A percentile compares a stretch with the other conserved stretches of the same genome.
These are phyloP conservation scores for Takifugu rubripes DNA, from an alignment of 2,797 vertebrate species.

Conservation along the genomic window DNA sequence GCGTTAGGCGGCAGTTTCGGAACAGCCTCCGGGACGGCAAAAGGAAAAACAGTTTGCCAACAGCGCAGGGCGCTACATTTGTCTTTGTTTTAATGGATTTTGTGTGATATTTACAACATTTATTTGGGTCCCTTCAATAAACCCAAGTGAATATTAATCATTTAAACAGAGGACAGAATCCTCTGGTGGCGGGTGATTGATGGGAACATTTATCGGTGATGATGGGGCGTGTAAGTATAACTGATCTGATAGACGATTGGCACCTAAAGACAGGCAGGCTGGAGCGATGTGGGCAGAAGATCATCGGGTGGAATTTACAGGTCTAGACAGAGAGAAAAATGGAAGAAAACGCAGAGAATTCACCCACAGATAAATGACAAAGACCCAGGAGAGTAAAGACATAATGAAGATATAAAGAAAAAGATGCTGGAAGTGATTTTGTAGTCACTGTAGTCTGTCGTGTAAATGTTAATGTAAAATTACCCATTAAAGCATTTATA, in stretches of 20 bases:
- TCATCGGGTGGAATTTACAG: conserved; percentile 1
- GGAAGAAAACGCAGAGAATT: conserved; percentile 2
- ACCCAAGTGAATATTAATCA: not conserved
- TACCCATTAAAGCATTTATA: too few relatives aligned
- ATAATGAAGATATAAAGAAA: not conserved
- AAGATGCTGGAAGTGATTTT: not conserved
- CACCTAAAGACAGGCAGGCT: not conserved
- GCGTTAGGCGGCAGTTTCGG: conserved; percentile 49
- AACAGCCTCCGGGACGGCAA: conserved; percentile 42
- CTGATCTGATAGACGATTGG: conserved; percentile 5
- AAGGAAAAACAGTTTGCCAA: too few relatives aligned
- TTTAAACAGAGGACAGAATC: not conserved
- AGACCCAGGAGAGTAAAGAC: not conserved
- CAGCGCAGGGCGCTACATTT: too few relatives aligned
- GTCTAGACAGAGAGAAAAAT: not conserved
- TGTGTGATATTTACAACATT: not conserved
- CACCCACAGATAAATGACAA: not conserved
- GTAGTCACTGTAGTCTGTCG: too few relatives aligned
- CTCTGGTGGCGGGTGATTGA: conserved; percentile 28
- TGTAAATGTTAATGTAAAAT: too few relatives aligned
- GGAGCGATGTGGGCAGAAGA: not conserved
- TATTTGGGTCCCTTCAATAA: not conserved
- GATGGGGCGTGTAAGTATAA: not conserved
- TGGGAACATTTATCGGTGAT: conserved; percentile 12
- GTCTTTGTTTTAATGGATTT: not conserved